Evolutionary conservation across 2,797 vertebrate genomes (phyloP).

Genomic region (Forpus xanthops): DNA sequence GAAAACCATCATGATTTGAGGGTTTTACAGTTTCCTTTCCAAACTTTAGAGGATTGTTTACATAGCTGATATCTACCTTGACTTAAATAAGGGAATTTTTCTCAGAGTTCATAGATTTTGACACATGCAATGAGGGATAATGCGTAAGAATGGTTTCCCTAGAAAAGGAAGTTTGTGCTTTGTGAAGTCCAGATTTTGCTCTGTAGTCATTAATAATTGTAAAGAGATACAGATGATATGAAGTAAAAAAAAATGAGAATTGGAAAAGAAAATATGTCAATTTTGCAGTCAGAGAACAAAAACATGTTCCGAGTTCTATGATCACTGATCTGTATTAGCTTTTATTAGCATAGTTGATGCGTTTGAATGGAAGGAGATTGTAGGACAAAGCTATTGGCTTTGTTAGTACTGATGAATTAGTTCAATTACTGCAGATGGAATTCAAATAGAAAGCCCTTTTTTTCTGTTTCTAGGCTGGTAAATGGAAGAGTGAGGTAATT

Average conservation of each 20-base stretch:
- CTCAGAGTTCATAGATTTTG: constrained; percentile 4
- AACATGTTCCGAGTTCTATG: not conserved
- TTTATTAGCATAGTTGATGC: not conserved
- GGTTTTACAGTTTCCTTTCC: not conserved
- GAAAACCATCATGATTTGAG: not conserved
- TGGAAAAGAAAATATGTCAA: not conserved
- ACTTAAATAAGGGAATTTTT: not conserved
- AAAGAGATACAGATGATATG: not conserved
- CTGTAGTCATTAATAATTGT: not conserved
- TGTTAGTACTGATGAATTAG: constrained; percentile 10
- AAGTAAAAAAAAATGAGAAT: not conserved
- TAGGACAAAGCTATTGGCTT: not conserved
- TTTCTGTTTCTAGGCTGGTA: not conserved
- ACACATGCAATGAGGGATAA: not conserved
- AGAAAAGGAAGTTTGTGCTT: not conserved
- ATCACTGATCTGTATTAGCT: not conserved
- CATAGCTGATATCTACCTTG: constrained; percentile 4
- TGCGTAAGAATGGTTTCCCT: not conserved
- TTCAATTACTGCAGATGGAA: not conserved
- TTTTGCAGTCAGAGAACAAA: not conserved
- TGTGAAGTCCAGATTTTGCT: not conserved
- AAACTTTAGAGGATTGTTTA: constrained; percentile 9
- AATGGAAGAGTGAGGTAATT: not conserved
- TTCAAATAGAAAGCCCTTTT: not conserved
- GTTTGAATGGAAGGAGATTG: not conserved